These are phyloP conservation scores for Suillia variegata DNA, from an alignment of 2,888 invertebrate species.

Conservation along the genomic window DNA sequence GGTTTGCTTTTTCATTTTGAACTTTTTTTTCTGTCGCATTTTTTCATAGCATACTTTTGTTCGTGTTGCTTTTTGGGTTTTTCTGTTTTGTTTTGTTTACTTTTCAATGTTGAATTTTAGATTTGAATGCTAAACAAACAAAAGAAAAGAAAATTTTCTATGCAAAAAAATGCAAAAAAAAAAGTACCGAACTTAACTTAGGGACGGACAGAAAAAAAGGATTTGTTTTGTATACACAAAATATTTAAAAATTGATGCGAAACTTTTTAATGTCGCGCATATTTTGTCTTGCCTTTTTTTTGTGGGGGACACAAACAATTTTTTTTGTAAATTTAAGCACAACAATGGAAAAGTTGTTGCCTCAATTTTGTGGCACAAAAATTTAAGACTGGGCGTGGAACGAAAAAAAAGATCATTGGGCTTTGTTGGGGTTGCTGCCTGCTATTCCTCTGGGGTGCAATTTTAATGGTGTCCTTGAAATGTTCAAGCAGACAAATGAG, in stretches of 20 bases:
- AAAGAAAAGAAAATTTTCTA: no score
- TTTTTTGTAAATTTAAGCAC: not conserved
- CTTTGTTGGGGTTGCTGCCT: no score
- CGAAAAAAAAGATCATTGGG: no score
- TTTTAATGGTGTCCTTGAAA: no score
- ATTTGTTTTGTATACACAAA: constrained; percentile 14
- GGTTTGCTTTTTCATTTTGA: constrained; percentile 25
- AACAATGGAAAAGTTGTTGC: not conserved
- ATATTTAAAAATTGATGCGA: no score
- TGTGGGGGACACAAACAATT: no score
- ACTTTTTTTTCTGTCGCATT: constrained; percentile 20
- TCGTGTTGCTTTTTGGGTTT: constrained; percentile 32
- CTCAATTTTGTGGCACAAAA: not conserved
- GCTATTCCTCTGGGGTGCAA: no score
- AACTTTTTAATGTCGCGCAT: not conserved
- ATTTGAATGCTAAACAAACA: constrained; percentile 43
- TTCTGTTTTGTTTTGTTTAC: constrained; percentile 42
- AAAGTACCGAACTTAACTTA: not conserved
- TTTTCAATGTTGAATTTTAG: constrained; percentile 45
- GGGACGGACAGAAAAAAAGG: constrained; percentile 5
- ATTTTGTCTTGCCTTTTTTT: not conserved
- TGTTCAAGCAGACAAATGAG: no score
- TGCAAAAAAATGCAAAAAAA: not conserved
- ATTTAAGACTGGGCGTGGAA: no score
- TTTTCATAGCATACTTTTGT: constrained; percentile 27